Base-by-base conservation (phyloP, 2,888 invertebrate genomes). In the Heteromyza rotundicornis region DNA sequence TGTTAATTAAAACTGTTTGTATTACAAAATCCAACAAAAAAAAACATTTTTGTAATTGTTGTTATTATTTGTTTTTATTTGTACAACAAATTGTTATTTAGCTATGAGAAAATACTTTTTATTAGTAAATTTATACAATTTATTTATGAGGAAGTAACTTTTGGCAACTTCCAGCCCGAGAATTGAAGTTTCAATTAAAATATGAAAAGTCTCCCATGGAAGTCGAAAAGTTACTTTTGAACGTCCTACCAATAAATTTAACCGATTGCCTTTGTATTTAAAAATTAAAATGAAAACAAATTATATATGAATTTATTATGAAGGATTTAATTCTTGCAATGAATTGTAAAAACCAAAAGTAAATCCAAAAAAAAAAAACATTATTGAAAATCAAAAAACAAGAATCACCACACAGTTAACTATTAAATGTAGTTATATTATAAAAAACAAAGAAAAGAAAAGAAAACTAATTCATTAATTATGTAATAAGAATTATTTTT, bases 191-290 rank as follows among this genome's bases (percentile, higher is more conserved):
- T n/a, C n/a, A n/a, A n/a, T n/a, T n/a, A n/a, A n/a, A n/a, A n/a
- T 58, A 63, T 52, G 22, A 61, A 67, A 60, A 50, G 57, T 27
- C 55, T 64, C 54, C 57, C 23, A n/a, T 53, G 57, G 50, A 57
- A 56, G 19, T 52, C 60, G 58, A 69, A 68, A 75, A 40, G 7
- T 47, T 19, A 47, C 36, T 55, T 55, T 35, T 55, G 47, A 44
- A 32, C 49, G 47, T 57, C 57, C 53, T 57, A 56, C 50, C 40
- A 57, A 55, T n/a, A n/a, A 62, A 59, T 54, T 58, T 54, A 62
- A 75, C 75, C 68, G 70, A 76, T 66, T 76, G 75, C 75, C 77
- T 77, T 75, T 73, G 69, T 75, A 75, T 77, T 71, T 73, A 67
- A 66, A 68, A 63, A 68, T 62, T 57, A 76, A 75, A 74, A 68